A percentile compares a stretch with the other conserved stretches of the same genome.
Conservation (phyloP, 1,140 invertebrate species). For the Monomorium pharaonis region DNA sequence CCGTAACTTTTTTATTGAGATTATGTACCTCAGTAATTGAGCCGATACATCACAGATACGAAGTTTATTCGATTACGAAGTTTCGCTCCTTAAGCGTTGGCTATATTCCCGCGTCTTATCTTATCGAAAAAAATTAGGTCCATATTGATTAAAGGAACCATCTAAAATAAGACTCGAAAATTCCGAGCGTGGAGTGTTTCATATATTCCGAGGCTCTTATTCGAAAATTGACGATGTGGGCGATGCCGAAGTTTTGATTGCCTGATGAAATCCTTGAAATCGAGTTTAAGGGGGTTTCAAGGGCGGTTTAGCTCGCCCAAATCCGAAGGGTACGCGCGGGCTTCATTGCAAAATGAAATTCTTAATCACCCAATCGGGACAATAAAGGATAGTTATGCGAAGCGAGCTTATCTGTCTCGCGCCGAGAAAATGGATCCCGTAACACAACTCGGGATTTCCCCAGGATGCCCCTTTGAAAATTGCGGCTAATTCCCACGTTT, state of each 20-base stretch:
- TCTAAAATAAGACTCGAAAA: neutral
- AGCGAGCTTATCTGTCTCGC: neutral
- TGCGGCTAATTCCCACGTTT: neutral
- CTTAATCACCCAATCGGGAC: slow-evolving; percentile 14
- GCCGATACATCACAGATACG: neutral
- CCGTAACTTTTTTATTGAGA: slow-evolving; percentile 12
- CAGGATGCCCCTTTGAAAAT: slow-evolving; percentile 22
- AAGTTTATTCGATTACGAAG: slow-evolving; percentile 1
- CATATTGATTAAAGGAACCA: neutral
- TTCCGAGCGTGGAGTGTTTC: neutral
- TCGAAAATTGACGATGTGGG: neutral
- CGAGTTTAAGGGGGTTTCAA: neutral
- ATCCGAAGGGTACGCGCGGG: neutral
- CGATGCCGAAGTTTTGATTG: neutral
- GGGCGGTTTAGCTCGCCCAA: neutral
- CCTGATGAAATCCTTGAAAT: neutral
- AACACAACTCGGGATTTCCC: slow-evolving; percentile 18
- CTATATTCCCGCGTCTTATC: neutral
- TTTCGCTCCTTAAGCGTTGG: neutral
- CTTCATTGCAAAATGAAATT: slow-evolving; percentile 4
- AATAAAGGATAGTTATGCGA: neutral
- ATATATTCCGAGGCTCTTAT: neutral
- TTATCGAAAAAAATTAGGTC: neutral
- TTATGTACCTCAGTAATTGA: neutral
- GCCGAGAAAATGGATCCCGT: neutral